Conservation (phyloP, 2,888 invertebrate species). For the Galeruca laticollis region DNA sequence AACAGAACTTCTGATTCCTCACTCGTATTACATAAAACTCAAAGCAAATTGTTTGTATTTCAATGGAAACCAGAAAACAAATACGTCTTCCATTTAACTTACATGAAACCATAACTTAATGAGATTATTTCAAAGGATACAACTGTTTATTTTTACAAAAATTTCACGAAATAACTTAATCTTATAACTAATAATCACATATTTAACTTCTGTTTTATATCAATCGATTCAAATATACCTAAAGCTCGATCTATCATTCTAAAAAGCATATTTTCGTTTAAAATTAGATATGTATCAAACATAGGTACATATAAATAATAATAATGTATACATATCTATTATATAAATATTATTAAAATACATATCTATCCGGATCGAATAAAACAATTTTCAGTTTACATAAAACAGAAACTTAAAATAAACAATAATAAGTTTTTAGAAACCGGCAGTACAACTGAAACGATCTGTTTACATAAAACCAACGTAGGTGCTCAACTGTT, state of each 20-base stretch:
- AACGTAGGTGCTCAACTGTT: neutral
- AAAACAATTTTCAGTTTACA: conserved; percentile 20
- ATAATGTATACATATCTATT: conserved; percentile 2
- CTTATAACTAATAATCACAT: neutral
- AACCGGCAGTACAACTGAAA: conserved; percentile 16
- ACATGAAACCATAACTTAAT: too few species aligned
- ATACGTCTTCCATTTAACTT: too few species aligned
- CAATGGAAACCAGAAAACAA: too few species aligned
- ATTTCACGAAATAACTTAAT: neutral
- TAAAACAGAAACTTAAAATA: conserved; percentile 13
- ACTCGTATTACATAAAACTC: too few species aligned
- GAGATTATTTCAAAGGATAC: too few species aligned
- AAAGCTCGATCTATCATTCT: neutral
- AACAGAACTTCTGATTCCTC: too few species aligned
- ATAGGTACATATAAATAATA: conserved; percentile 8
- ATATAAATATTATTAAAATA: conserved; percentile 18
- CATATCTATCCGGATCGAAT: conserved; percentile 15
- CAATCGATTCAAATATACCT: neutral
- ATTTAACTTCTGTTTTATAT: neutral
- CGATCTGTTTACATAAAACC: conserved; percentile 7
- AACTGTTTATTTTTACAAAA: too few species aligned
- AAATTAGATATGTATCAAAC: conserved; percentile 10
- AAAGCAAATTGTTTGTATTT: too few species aligned
- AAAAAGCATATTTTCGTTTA: conserved; percentile 3
- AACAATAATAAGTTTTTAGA: conserved; percentile 17